phyloP scores from a whole-genome alignment of 2,888 invertebrate genomes.

The Gortyna flavago region DNA sequence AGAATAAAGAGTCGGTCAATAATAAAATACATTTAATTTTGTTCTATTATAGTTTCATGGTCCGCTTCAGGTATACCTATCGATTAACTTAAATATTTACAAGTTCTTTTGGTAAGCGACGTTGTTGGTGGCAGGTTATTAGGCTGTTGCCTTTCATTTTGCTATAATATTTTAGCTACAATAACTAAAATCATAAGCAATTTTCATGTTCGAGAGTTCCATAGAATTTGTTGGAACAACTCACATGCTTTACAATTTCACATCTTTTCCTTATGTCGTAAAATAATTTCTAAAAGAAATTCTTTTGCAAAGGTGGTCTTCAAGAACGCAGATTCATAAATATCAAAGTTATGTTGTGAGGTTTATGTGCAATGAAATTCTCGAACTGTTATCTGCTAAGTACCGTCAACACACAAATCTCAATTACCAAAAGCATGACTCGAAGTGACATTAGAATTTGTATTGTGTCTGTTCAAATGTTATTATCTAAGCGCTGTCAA shows the following conservation, averaged over 20 bases:
- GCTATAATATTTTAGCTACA: slow-evolving; percentile 21
- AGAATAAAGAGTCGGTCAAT: slow-evolving; percentile 33
- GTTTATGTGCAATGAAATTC: slow-evolving; percentile 29
- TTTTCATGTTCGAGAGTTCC: slow-evolving; percentile 21
- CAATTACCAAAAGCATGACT: slow-evolving; percentile 24
- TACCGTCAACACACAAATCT: slow-evolving; percentile 11
- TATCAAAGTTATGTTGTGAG: slow-evolving; percentile 14
- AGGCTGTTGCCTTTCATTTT: slow-evolving; percentile 45
- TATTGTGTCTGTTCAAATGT: slow-evolving; percentile 11
- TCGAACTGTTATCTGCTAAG: not conserved
- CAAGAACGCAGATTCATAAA: slow-evolving; percentile 11
- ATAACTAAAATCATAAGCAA: slow-evolving; percentile 27
- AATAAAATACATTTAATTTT: slow-evolving; percentile 50
- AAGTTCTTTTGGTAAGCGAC: slow-evolving; percentile 65
- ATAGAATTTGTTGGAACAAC: slow-evolving; percentile 41
- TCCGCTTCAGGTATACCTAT: slow-evolving; percentile 65
- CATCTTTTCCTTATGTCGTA: slow-evolving; percentile 39
- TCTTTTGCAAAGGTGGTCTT: slow-evolving; percentile 19
- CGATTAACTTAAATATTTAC: slow-evolving; percentile 76
- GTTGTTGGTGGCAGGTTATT: slow-evolving; percentile 56
- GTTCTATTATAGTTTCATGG: slow-evolving; percentile 29
- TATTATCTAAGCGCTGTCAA: slow-evolving; percentile 42
- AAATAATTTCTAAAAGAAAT: slow-evolving; percentile 42
- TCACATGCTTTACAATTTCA: slow-evolving; percentile 41
- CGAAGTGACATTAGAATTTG: slow-evolving; percentile 35